A percentile compares a stretch with the other conserved stretches of the same genome.
phyloP scores from a whole-genome alignment of 1,140 invertebrate genomes.

The Chironomus tepperi region DNA sequence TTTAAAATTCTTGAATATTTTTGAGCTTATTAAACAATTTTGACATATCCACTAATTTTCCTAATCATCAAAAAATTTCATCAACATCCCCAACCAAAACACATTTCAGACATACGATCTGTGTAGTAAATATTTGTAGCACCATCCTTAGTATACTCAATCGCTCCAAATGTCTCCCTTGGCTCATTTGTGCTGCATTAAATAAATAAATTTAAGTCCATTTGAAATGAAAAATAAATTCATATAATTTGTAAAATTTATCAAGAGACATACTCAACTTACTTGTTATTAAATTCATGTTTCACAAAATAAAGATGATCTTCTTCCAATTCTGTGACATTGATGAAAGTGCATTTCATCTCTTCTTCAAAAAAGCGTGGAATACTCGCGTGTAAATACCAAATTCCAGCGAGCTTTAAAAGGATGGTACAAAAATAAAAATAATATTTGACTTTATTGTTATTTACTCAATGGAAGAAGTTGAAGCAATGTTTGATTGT shows the following conservation, averaged over 20 bases:
- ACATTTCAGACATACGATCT: neutral
- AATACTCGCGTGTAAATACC: conserved; percentile 2
- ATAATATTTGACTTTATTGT: too few species aligned
- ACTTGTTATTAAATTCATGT: neutral
- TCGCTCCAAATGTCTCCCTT: neutral
- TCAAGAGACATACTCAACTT: neutral
- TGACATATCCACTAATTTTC: too few species aligned
- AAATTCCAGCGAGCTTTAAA: neutral
- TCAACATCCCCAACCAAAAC: too few species aligned
- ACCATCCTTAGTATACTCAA: neutral
- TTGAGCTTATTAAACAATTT: too few species aligned
- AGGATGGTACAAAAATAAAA: neutral
- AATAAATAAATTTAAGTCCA: neutral
- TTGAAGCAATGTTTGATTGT: too few species aligned
- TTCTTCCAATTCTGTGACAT: neutral
- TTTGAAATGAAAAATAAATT: too few species aligned
- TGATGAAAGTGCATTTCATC: neutral
- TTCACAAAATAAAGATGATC: neutral
- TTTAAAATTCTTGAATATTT: too few species aligned
- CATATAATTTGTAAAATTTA: too few species aligned
- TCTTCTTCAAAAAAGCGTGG: neutral
- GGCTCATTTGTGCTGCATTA: neutral
- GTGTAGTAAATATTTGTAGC: neutral
- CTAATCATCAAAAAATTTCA: too few species aligned
- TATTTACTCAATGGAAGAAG: too few species aligned